phyloP scores from a whole-genome alignment of 2,797 vertebrate genomes.

The Trachops cirrhosus region DNA sequence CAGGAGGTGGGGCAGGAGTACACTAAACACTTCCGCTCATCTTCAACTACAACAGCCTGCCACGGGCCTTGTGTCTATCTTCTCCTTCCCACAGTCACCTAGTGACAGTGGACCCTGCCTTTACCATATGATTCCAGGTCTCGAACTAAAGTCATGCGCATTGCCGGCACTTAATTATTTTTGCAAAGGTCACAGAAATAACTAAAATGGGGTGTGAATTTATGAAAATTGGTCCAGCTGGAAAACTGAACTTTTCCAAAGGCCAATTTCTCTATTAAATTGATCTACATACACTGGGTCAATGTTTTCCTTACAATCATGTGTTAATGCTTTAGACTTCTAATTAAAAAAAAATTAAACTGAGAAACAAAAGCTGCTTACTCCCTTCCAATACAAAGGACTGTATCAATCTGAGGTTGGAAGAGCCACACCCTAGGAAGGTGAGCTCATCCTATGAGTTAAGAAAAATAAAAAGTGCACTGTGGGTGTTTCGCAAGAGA shows the following conservation, averaged over 20 bases:
- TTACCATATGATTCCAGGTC: neutral
- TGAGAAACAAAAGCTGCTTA: neutral
- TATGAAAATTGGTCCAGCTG: neutral
- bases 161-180: neutral
- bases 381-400: neutral
- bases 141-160: neutral
- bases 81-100: neutral
- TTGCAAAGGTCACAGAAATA: neutral
- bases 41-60: neutral
- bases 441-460: conserved; percentile 51
- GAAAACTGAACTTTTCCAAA: neutral
- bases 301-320: neutral
- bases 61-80: no score
- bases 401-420: neutral
- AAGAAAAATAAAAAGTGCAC: neutral
- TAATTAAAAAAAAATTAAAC: neutral
- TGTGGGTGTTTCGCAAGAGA: conserved; percentile 30
- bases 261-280: neutral
- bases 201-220: neutral
- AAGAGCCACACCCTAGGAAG: conserved; percentile 59
- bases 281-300: neutral
- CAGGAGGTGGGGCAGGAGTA: neutral
- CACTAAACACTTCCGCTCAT: neutral
- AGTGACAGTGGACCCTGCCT: neutral
- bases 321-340: neutral